Evolutionary conservation across 1,140 invertebrate species (phyloP).

Genomic region (Caenorhabditis remanei): DNA sequence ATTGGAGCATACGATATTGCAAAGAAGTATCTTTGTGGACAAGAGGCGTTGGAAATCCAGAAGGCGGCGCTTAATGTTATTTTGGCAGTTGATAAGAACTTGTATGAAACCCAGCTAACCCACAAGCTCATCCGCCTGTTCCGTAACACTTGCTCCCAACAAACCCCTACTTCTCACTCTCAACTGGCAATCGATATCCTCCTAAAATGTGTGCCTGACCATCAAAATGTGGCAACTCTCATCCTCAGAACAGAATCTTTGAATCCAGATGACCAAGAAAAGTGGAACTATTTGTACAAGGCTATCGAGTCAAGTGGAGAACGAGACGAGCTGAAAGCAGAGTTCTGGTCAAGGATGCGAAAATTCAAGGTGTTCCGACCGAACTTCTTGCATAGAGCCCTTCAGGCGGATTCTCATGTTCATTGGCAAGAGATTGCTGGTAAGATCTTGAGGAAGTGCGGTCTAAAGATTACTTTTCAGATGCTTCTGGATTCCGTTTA

Average conservation of each 20-base stretch:
- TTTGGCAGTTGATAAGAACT: background rate
- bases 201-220: constrained; percentile 60
- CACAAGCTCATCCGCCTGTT: constrained; percentile 54
- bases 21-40: background rate
- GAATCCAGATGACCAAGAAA: constrained; percentile 60
- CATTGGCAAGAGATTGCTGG: constrained; percentile 54
- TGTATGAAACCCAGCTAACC: constrained; percentile 56
- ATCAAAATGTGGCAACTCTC: constrained; percentile 60
- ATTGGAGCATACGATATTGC: constrained; percentile 23
- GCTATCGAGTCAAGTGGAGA: constrained; percentile 40
- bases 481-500: background rate
- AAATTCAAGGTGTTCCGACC: constrained; percentile 63
- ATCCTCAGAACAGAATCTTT: constrained; percentile 56
- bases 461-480: background rate
- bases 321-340: constrained; percentile 57
- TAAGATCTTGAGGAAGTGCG: background rate
- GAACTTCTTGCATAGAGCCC: constrained; percentile 58
- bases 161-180: constrained; percentile 28
- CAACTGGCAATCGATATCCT: constrained; percentile 59
- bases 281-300: constrained; percentile 62
- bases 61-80: constrained; percentile 37
- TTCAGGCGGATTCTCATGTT: constrained; percentile 55
- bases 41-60: background rate
- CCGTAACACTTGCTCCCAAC: constrained; percentile 60
- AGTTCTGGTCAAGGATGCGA: constrained; percentile 59